These are phyloP conservation scores for Mohoua ochrocephala DNA, from an alignment of 2,113 vertebrate genomes.

Conservation along the genomic window DNA sequence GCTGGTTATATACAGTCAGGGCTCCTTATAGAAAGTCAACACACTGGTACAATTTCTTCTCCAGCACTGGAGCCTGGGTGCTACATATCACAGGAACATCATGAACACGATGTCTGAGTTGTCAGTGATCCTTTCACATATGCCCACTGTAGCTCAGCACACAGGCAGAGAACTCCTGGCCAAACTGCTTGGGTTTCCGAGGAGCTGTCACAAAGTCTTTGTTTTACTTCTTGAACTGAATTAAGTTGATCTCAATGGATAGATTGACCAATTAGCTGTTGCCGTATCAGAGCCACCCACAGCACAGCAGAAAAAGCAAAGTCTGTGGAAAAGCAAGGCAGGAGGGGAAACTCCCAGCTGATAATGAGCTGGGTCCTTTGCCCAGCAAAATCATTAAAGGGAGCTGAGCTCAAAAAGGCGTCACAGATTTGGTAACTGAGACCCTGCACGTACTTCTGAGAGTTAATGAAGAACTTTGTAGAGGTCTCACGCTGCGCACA, in stretches of 20 bases:
- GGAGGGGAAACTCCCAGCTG: neutral
- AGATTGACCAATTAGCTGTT: neutral
- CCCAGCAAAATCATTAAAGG: neutral
- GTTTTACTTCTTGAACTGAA: neutral
- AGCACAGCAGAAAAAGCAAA: neutral
- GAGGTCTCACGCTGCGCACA: rapidly evolving
- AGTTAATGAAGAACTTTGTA: neutral
- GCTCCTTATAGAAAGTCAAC: neutral
- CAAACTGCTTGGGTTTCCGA: neutral
- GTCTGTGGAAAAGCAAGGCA: neutral
- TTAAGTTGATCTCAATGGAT: neutral
- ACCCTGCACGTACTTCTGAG: neutral
- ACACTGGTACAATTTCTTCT: neutral
- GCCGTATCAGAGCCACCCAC: neutral
- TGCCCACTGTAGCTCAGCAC: neutral
- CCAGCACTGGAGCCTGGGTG: neutral
- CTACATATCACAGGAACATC: neutral
- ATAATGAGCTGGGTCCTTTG: neutral
- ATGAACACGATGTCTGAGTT: neutral
- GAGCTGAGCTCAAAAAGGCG: neutral
- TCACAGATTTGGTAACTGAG: neutral
- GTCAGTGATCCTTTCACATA: neutral
- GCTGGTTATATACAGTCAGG: neutral
- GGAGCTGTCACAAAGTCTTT: neutral
- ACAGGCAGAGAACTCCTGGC: neutral